Base-by-base conservation (phyloP, 2,888 invertebrate genomes). In the Fabriciana adippe region DNA sequence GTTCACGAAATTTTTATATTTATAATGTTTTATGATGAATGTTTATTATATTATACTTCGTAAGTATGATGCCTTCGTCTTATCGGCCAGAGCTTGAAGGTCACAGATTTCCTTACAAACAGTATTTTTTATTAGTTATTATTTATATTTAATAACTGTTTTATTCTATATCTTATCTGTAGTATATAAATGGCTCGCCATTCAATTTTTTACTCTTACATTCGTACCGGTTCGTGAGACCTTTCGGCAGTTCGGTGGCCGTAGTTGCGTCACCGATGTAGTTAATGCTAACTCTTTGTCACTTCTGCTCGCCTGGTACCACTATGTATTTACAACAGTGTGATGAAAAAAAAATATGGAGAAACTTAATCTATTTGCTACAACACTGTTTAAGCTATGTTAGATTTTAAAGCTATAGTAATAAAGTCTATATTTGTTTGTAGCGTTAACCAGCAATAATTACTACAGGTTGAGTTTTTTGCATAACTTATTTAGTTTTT, bases 311-410 rank as follows among this genome's bases (percentile, higher is more conserved):
- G 78, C 92, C 90, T 92, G 80, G 92, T 92, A 88, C 80, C 75
- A 81, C 89, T 90, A 91, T 92, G 88, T 92, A 91, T 89, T 88
- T 83, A 86, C 85, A 84, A 82, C 85, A 85, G 87, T 90, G 87
- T 85, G 85, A 87, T 84, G 83, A 83, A 82, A 85, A 85, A 89
- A 83, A 79, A 84, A 85, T 82, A 84, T 8, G 18, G 26, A 55
- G 15, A 2, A 31, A 16, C n/a, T n/a, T 55, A 35, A 26, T 6
- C 26, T 59, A n/a, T n/a, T 56, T 21, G 14, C 14, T 56, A 15
- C 5, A 13, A 21, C 14, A 48, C 5, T 31, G 14, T 21, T 13
- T 50, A 31, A 26, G 6, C 48, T 21, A 62, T 18, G 3, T 15
- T 57, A 35, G 41, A 21, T 16, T 41, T 14, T 65, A 41, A 26